Conservation (phyloP, 2,888 invertebrate species). For the Agonopterix subpropinquella region DNA sequence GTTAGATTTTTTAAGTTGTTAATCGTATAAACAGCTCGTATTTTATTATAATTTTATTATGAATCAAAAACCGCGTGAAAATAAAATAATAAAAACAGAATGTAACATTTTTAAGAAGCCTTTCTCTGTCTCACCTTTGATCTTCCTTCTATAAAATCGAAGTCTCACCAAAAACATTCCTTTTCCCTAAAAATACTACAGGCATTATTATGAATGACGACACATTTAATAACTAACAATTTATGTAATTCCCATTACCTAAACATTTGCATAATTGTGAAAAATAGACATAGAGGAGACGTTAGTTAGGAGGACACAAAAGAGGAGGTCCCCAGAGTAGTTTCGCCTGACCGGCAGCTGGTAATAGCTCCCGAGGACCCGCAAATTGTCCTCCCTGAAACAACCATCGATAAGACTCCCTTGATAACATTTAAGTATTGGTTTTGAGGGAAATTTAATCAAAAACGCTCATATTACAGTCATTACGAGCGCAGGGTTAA, state of each 20-base stretch:
- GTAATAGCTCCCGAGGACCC: constrained; percentile 15
- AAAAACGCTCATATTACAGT: constrained; percentile 61
- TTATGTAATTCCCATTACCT: not conserved
- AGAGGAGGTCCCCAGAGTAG: constrained; percentile 26
- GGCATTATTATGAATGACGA: too few species aligned
- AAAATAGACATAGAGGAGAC: constrained; percentile 17
- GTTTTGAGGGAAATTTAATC: constrained; percentile 68
- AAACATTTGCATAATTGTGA: constrained; percentile 6
- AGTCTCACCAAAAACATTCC: too few species aligned
- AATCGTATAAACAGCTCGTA: too few species aligned
- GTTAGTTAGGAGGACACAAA: constrained; percentile 29
- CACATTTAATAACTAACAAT: not conserved
- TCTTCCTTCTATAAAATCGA: too few species aligned
- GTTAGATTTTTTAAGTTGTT: too few species aligned
- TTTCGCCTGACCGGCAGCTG: constrained; percentile 8
- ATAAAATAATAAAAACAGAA: too few species aligned
- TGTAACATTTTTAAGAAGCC: too few species aligned
- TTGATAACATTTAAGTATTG: constrained; percentile 70
- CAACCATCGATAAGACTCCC: constrained; percentile 32
- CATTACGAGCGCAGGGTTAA: constrained; percentile 57
- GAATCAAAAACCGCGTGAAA: too few species aligned
- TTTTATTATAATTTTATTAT: too few species aligned
- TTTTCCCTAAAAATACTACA: too few species aligned
- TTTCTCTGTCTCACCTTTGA: too few species aligned
- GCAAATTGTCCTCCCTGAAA: constrained; percentile 36